Conservation (phyloP, 2,113 vertebrate species). For the Neoarius graeffei region DNA sequence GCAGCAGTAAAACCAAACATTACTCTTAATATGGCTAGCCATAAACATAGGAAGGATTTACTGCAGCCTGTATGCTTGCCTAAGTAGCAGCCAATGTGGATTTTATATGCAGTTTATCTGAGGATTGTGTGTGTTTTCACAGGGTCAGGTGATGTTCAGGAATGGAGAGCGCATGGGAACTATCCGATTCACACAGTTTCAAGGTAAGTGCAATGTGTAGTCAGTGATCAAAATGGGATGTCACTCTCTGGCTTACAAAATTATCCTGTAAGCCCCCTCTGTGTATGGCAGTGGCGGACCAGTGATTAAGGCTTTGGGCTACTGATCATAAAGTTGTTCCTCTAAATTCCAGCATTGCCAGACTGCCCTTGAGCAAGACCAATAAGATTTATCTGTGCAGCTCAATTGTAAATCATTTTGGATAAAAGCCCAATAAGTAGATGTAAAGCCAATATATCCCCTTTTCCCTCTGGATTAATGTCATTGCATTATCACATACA, state of each 20-base stretch:
- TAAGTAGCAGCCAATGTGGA: background rate
- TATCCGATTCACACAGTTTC: conserved; percentile 98
- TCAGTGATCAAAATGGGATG: background rate
- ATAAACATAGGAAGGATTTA: conserved; percentile 19
- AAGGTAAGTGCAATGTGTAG: conserved; percentile 79
- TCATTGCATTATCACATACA: background rate
- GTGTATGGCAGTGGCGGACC: background rate
- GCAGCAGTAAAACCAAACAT: conserved; percentile 43
- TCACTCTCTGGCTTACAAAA: background rate
- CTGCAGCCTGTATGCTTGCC: background rate
- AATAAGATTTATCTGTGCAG: background rate
- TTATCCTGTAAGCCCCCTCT: background rate
- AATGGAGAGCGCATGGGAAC: conserved; percentile 98
- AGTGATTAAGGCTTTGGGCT: background rate
- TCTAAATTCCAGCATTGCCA: background rate
- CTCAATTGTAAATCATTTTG: background rate
- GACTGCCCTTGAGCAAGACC: background rate
- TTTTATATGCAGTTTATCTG: conserved; percentile 5
- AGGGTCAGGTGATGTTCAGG: conserved; percentile 99
- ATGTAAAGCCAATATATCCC: background rate
- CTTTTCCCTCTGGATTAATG: background rate
- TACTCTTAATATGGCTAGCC: conserved; percentile 45
- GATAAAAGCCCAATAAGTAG: background rate
- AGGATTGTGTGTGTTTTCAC: conserved; percentile 59
- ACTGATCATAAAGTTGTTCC: background rate